Evolutionary conservation across 2,113 vertebrate genomes (phyloP).

Genomic region (Xiphias gladius): DNA sequence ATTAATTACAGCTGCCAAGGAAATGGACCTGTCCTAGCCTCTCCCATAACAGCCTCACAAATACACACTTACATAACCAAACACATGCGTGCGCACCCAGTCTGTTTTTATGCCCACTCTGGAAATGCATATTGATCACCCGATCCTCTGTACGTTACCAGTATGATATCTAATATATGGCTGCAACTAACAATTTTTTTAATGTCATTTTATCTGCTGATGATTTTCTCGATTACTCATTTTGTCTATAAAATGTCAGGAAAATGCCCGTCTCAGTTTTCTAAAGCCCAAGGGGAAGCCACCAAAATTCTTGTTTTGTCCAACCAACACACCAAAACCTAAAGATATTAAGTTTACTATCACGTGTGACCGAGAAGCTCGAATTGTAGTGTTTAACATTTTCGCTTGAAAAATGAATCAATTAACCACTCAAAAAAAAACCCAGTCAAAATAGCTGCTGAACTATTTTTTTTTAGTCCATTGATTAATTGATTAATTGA

Average conservation of each 20-base stretch:
- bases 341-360: background rate
- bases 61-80: background rate
- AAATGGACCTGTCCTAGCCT: conserved; percentile 20
- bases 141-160: conserved; percentile 22
- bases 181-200: background rate
- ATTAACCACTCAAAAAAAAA: too few relatives aligned
- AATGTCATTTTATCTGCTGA: background rate
- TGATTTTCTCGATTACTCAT: background rate
- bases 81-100: background rate
- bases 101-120: conserved; percentile 36
- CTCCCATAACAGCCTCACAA: background rate
- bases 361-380: background rate
- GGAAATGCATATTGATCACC: conserved; percentile 44
- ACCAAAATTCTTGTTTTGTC: background rate
- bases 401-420: too few relatives aligned
- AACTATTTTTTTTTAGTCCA: too few relatives aligned
- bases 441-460: too few relatives aligned
- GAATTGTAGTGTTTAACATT: background rate
- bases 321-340: background rate
- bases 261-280: background rate
- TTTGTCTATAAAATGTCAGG: background rate
- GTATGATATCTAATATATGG: conserved; percentile 3
- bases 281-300: background rate
- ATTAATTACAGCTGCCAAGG: conserved; percentile 29
- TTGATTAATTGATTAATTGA: too few relatives aligned